Conservation (phyloP, 2,888 invertebrate species). For the Campaea margaritaria region DNA sequence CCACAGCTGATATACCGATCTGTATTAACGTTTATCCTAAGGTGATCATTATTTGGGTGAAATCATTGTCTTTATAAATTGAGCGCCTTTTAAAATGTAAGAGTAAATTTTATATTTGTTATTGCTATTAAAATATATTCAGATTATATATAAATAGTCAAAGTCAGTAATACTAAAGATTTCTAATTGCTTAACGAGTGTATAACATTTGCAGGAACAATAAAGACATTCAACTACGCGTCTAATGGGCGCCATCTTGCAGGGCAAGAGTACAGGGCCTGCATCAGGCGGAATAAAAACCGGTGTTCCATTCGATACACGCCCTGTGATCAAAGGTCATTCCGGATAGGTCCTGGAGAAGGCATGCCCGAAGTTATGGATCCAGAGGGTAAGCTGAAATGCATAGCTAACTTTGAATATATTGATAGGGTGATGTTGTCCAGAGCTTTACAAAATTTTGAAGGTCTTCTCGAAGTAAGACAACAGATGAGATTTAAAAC, state of each 20-base stretch:
- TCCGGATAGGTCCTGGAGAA: slow-evolving; percentile 87
- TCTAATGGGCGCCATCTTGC: slow-evolving; percentile 93
- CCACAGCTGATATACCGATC: no score
- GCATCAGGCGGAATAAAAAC: slow-evolving; percentile 88
- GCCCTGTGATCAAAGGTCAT: slow-evolving; percentile 91
- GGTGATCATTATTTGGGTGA: no score
- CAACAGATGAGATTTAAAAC: no score
- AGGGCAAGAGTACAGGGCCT: slow-evolving; percentile 91
- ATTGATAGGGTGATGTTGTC: background rate
- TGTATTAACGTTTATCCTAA: no score
- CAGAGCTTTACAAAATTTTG: no score
- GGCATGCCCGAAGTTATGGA: slow-evolving; percentile 47
- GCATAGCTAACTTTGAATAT: background rate
- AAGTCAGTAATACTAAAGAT: no score
- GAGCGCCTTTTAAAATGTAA: background rate
- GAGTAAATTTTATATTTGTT: no score
- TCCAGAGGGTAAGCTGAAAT: slow-evolving; percentile 54
- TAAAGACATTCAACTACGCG: slow-evolving; percentile 92
- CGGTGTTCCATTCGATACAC: slow-evolving; percentile 91
- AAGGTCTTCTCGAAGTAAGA: no score
- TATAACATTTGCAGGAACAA: slow-evolving; percentile 75
- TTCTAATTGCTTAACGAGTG: no score
- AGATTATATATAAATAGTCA: no score
- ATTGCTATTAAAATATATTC: no score
- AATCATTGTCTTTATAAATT: background rate